A percentile compares a stretch with the other conserved stretches of the same genome.
phyloP scores from a whole-genome alignment of 2,888 invertebrate genomes.

The Ennomos quercinarius region DNA sequence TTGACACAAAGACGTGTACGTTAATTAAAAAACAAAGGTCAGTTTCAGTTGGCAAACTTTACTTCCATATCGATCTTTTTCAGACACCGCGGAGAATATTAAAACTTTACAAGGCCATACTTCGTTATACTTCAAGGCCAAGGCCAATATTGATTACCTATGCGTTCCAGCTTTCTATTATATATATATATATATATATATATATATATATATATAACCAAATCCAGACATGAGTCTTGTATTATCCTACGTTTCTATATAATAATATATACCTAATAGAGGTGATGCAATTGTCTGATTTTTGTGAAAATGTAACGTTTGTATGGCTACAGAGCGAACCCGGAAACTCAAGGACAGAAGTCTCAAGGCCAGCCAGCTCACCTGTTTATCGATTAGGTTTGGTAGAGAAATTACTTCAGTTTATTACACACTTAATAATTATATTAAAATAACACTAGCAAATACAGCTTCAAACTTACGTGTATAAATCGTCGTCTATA shows the following conservation, averaged over 20 bases:
- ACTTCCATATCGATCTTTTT: too few relatives aligned
- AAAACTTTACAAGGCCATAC: conserved; percentile 10
- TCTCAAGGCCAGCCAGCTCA: conserved; percentile 49
- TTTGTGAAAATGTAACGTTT: neutral
- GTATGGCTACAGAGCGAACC: conserved; percentile 2
- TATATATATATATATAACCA: too few relatives aligned
- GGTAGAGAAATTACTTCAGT: neutral
- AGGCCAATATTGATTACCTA: conserved; percentile 31
- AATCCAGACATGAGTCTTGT: neutral
- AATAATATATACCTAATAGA: too few relatives aligned
- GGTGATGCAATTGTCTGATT: too few relatives aligned
- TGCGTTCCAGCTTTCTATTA: conserved; percentile 7
- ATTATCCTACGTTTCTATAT: too few relatives aligned
- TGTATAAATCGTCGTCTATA: conserved; percentile 68
- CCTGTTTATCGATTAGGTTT: conserved; percentile 56
- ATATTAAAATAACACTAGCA: neutral
- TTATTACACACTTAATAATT: neutral
- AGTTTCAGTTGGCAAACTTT: too few relatives aligned
- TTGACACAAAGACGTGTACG: too few relatives aligned
- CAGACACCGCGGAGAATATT: neutral
- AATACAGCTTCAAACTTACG: conserved; percentile 58
- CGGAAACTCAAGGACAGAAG: conserved; percentile 32
- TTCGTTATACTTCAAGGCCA: conserved; percentile 31
- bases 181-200: too few relatives aligned
- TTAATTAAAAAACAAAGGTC: too few relatives aligned